These are phyloP conservation scores for Ovis canadensis DNA, from an alignment of 2,113 vertebrate species.

Conservation along the genomic window DNA sequence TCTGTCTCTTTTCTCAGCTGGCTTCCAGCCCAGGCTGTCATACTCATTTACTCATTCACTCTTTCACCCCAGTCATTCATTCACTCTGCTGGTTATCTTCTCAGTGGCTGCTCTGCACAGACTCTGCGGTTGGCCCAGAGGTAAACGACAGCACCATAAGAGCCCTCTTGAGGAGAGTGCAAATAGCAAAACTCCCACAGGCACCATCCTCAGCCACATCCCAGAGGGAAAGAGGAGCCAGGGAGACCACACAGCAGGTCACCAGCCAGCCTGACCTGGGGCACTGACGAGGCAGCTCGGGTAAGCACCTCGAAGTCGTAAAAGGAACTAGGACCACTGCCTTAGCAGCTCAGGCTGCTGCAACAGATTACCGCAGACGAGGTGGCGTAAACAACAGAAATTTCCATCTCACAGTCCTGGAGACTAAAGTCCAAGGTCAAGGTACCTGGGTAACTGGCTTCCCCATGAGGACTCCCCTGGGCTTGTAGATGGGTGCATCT, in stretches of 20 bases:
- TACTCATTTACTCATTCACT: neutral
- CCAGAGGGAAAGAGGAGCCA: neutral
- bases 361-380: accelerated
- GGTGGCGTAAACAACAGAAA: neutral
- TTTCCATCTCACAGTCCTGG: neutral
- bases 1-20: neutral
- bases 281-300: neutral
- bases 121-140: neutral
- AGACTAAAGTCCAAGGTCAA: neutral
- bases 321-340: neutral
- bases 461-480: neutral
- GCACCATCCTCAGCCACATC: neutral
- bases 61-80: neutral
- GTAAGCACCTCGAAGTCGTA: neutral
- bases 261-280: no score
- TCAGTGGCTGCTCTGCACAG: neutral
- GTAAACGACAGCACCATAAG: neutral
- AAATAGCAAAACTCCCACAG: neutral
- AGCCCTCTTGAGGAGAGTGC: neutral
- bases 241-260: neutral
- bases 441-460: accelerated
- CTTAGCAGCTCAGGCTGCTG: neutral
- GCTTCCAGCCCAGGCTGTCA: neutral
- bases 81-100: neutral
- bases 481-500: neutral